phyloP scores from a whole-genome alignment of 2,797 vertebrate species.

The Notamacropus eugenii region DNA sequence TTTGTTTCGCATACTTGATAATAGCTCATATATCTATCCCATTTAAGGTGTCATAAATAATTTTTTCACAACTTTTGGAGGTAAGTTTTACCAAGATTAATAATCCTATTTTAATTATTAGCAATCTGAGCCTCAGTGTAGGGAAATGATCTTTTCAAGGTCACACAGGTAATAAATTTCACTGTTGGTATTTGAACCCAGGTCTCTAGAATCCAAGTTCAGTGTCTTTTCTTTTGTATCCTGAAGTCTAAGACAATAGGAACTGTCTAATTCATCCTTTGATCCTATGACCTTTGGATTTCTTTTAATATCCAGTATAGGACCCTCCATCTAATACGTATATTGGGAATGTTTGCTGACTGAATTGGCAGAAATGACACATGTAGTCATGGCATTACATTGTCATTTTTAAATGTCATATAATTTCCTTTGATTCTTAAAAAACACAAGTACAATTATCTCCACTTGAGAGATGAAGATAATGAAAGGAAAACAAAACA shows the following conservation, averaged over 20 bases:
- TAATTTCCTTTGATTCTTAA: too few relatives aligned
- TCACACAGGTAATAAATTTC: background rate
- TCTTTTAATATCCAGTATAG: background rate
- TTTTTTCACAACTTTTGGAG: background rate
- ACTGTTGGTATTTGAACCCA: background rate
- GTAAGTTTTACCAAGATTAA: background rate
- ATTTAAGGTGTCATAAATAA: background rate
- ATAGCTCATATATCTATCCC: background rate
- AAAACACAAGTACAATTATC: too few relatives aligned
- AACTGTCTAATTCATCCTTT: background rate
- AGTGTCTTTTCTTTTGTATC: background rate
- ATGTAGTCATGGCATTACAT: too few relatives aligned
- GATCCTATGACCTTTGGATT: background rate
- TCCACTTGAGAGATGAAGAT: too few relatives aligned
- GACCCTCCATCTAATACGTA: background rate
- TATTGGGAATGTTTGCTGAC: background rate
- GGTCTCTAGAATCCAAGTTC: background rate
- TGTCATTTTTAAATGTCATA: too few relatives aligned
- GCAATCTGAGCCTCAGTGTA: background rate
- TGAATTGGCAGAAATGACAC: background rate
- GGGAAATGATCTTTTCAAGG: background rate
- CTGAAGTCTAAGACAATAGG: background rate
- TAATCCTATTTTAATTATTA: background rate
- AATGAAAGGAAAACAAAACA: too few relatives aligned
- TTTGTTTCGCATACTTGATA: background rate